Conservation (phyloP, 1,140 invertebrate species). For the Pseudomyrmex dendroicus region DNA sequence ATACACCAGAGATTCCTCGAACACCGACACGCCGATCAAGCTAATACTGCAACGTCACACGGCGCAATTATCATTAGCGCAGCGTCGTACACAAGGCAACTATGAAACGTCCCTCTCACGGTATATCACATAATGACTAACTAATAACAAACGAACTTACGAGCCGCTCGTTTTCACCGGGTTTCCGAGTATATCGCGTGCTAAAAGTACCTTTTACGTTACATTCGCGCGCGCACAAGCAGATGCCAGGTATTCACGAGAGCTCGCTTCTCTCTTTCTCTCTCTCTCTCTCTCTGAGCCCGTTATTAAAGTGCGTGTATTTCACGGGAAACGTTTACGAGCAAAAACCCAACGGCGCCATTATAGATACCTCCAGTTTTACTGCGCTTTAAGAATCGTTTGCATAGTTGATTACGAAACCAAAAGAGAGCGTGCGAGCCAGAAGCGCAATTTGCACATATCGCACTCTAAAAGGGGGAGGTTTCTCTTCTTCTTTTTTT, state of each 20-base stretch:
- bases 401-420: conserved; percentile 79
- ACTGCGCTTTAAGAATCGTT: conserved; percentile 71
- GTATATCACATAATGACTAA: conserved; percentile 6
- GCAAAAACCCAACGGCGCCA: conserved; percentile 72
- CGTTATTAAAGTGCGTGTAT: conserved; percentile 69
- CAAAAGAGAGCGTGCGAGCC: background rate
- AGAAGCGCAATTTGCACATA: background rate
- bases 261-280: too few species aligned
- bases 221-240: conserved; percentile 1
- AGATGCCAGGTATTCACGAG: conserved; percentile 44
- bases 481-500: background rate
- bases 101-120: background rate
- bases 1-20: background rate
- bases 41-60: background rate
- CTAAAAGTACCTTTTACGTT: background rate
- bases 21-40: conserved; percentile 24
- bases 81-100: background rate
- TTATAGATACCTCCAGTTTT: conserved; percentile 71
- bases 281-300: conserved; percentile 11
- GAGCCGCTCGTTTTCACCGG: background rate
- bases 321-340: conserved; percentile 77
- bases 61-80: conserved; percentile 72
- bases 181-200: background rate
- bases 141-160: conserved; percentile 1
- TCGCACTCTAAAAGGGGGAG: background rate